Evolutionary conservation across 2,888 invertebrate genomes (phyloP).

Genomic region (Latrodectus hesperus): DNA sequence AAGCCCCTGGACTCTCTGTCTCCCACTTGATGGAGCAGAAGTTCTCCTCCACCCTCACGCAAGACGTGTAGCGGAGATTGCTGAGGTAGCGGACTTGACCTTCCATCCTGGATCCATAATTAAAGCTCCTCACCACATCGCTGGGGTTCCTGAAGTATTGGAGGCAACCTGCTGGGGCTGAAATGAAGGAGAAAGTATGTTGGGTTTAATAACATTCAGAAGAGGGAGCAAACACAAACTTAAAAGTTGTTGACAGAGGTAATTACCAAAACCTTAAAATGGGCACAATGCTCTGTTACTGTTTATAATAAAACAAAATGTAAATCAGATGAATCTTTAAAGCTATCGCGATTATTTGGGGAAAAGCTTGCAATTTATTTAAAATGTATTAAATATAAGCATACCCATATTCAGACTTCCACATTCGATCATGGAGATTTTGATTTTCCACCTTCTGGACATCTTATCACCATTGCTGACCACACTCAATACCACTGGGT

Average conservation of each 20-base stretch:
- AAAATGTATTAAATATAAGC: neutral
- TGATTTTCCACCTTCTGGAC: constrained; percentile 71
- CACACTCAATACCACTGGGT: constrained; percentile 86
- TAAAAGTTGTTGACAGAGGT: no score
- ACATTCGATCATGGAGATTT: constrained; percentile 72
- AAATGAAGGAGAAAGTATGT: neutral
- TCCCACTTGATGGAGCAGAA: constrained; percentile 72
- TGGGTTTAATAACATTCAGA: no score
- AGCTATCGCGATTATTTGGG: no score
- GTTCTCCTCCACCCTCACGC: constrained; percentile 71
- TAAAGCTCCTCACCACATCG: constrained; percentile 71
- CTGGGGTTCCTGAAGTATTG: constrained; percentile 71
- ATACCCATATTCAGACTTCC: constrained; percentile 71
- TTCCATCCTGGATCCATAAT: constrained; percentile 70
- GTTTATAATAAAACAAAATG: no score
- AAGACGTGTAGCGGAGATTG: constrained; percentile 71
- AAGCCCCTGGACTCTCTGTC: constrained; percentile 69
- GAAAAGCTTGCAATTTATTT: neutral
- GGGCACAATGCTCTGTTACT: no score
- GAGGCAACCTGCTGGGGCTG: constrained; percentile 71
- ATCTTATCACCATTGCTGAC: constrained; percentile 71
- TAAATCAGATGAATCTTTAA: no score
- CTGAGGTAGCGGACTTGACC: constrained; percentile 70
- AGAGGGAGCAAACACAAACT: no score
- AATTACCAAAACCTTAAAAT: no score